These are phyloP conservation scores for Pollimyrus isidori DNA, from an alignment of 2,113 vertebrate genomes.

Conservation along the genomic window DNA sequence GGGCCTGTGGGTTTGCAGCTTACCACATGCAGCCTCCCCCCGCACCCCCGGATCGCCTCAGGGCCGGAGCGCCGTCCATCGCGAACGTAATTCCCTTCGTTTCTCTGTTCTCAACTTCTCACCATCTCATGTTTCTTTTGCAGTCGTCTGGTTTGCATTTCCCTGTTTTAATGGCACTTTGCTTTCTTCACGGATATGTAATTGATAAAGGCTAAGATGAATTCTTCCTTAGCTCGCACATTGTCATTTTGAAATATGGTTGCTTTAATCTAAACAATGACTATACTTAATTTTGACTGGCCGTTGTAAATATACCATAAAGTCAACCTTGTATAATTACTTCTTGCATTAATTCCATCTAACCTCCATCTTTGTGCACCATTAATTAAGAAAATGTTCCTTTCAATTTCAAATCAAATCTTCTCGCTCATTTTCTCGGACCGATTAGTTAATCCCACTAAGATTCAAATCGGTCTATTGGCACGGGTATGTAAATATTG, in stretches of 20 bases:
- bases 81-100: neutral
- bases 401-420: neutral
- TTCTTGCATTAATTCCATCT: neutral
- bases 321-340: neutral
- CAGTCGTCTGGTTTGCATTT: neutral
- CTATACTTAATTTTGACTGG: neutral
- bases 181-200: neutral
- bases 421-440: neutral
- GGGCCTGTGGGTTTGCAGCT: conserved; percentile 1
- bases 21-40: neutral
- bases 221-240: neutral
- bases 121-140: no score
- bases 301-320: neutral
- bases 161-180: neutral
- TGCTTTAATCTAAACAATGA: neutral
- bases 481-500: neutral
- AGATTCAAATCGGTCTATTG: neutral
- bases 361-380: neutral
- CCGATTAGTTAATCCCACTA: neutral
- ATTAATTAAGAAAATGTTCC: neutral
- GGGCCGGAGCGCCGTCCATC: neutral
- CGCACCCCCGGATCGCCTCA: neutral
- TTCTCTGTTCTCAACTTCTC: neutral
- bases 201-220: neutral
- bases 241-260: neutral